Evolutionary conservation across 2,888 invertebrate genomes (phyloP).

Genomic region (Notodonta dromedarius): DNA sequence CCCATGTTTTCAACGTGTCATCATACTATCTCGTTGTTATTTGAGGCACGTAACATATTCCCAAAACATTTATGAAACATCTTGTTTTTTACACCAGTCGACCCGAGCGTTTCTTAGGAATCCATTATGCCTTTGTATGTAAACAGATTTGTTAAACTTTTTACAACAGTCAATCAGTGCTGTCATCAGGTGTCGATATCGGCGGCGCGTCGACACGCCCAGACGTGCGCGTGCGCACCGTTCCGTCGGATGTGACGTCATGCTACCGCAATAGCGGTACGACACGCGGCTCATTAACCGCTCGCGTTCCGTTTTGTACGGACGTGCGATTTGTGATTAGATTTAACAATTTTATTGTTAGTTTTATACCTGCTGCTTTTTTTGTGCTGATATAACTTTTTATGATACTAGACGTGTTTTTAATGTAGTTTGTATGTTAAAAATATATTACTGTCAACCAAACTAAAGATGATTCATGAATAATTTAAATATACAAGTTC

Average conservation of each 20-base stretch:
- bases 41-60: background rate
- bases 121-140: constrained; percentile 25
- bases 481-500: background rate
- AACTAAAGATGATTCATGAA: background rate
- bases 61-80: constrained; percentile 17
- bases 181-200: constrained; percentile 46
- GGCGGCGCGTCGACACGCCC: constrained; percentile 33
- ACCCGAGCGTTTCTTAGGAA: constrained; percentile 3
- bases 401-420: too few species aligned
- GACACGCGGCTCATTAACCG: constrained; percentile 46
- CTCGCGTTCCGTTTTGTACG: constrained; percentile 37
- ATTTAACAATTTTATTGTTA: background rate
- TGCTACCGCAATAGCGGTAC: constrained; percentile 50
- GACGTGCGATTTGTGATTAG: constrained; percentile 37
- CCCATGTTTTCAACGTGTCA: background rate
- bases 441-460: too few species aligned
- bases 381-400: too few species aligned
- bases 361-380: background rate
- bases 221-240: constrained; percentile 49
- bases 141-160: constrained; percentile 34
- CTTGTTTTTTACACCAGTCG: background rate
- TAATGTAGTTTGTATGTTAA: too few species aligned
- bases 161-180: constrained; percentile 26
- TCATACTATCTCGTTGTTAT: background rate
- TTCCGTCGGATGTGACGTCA: constrained; percentile 57